Percentiles rank a stretch among this genome's conserved stretches.
Evolutionary conservation across 2,888 invertebrate genomes (phyloP).

Genomic region (Melanotus villosus): DNA sequence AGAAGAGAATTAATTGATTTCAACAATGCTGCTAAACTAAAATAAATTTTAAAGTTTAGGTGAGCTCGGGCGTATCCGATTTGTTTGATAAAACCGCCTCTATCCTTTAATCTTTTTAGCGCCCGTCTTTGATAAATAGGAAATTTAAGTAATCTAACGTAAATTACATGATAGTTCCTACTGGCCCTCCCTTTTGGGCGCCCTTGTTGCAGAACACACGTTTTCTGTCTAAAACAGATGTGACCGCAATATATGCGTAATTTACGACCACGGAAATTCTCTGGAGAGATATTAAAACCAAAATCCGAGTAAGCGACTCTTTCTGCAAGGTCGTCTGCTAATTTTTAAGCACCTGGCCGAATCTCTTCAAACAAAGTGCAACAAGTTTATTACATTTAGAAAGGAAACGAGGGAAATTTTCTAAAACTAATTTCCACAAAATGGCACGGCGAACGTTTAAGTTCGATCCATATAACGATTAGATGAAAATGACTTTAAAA

Average conservation of each 20-base stretch:
- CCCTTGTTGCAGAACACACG: not conserved
- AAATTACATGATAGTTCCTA: too few relatives aligned
- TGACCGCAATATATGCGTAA: not conserved
- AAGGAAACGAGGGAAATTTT: not conserved
- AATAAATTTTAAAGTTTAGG: too few relatives aligned
- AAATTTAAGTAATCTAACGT: too few relatives aligned
- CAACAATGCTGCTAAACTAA: too few relatives aligned
- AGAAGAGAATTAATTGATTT: too few relatives aligned
- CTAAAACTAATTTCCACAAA: not conserved
- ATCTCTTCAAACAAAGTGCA: not conserved
- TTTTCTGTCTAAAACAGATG: not conserved
- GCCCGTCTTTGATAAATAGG: too few relatives aligned
- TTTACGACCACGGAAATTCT: not conserved
- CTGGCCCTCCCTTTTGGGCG: too few relatives aligned
- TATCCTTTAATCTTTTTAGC: too few relatives aligned
- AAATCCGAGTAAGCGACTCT: not conserved
- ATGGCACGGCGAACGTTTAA: not conserved
- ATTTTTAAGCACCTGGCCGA: not conserved
- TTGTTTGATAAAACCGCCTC: too few relatives aligned
- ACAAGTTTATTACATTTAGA: not conserved
- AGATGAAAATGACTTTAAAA: conserved; percentile 9
- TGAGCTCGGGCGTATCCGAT: too few relatives aligned
- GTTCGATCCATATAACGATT: not conserved
- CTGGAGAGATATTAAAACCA: not conserved
- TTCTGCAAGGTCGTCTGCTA: not conserved